Conservation (phyloP, 2,797 vertebrate genomes). For the Cuniculus paca region DNA sequence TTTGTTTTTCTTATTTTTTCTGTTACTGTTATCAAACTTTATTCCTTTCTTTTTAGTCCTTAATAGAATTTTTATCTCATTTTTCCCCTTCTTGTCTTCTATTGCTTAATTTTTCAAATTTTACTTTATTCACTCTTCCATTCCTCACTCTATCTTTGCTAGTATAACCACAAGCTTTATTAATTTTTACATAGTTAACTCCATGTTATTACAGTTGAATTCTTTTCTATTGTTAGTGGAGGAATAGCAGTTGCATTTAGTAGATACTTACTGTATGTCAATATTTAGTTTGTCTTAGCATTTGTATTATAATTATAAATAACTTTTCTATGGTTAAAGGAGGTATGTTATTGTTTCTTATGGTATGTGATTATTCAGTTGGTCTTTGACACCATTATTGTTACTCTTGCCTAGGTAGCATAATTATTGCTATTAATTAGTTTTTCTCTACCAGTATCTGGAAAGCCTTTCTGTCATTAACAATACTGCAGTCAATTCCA, state of each 20-base stretch:
- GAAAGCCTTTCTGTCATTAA: not conserved
- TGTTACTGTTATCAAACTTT: not conserved
- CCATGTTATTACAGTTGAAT: not conserved
- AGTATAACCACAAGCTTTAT: not conserved
- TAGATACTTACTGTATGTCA: not conserved
- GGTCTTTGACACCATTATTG: not conserved
- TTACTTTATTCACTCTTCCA: not conserved
- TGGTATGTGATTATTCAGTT: not conserved
- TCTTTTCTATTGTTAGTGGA: not conserved
- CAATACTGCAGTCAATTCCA: not conserved
- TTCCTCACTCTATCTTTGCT: not conserved
- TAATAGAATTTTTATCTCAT: not conserved
- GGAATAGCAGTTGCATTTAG: not conserved
- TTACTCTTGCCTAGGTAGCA: not conserved
- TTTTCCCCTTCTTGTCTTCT: not conserved
- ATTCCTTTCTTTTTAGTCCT: not conserved
- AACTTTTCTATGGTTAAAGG: not conserved
- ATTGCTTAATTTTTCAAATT: not conserved
- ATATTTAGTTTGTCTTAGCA: not conserved
- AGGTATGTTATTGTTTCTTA: not conserved
- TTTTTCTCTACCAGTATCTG: not conserved
- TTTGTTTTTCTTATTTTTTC: not conserved
- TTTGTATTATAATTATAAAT: not conserved
- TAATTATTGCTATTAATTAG: not conserved
- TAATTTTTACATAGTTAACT: not conserved